Conservation (phyloP, 2,888 invertebrate genomes). For the Corythucha ciliata region DNA sequence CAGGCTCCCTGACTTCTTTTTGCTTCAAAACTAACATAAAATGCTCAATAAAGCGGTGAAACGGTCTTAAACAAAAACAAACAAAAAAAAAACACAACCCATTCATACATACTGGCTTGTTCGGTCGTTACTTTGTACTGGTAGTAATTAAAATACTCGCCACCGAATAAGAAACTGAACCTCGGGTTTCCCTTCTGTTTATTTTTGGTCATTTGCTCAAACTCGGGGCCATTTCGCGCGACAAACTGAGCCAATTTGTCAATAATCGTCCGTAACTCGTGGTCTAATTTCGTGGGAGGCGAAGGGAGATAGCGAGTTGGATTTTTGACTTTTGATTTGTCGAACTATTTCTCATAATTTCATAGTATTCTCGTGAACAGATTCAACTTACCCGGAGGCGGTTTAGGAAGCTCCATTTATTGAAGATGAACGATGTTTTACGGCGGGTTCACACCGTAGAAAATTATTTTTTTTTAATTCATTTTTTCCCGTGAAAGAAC, state of each 20-base stretch:
- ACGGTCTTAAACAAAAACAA: neutral
- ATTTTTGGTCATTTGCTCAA: conserved; percentile 97
- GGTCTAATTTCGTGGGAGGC: conserved; percentile 57
- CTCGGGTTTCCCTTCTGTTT: conserved; percentile 97
- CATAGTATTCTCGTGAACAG: neutral
- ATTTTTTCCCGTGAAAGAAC: too few relatives aligned
- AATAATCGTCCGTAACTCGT: conserved; percentile 91
- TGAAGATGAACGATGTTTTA: too few relatives aligned
- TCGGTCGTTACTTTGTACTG: conserved; percentile 92
- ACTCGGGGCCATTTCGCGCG: conserved; percentile 97
- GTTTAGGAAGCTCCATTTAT: conserved; percentile 30
- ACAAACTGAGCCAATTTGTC: conserved; percentile 99
- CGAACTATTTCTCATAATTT: neutral
- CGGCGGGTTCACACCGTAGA: too few relatives aligned
- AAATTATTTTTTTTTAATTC: too few relatives aligned
- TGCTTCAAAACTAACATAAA: neutral
- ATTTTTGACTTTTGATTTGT: neutral
- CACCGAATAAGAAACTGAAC: conserved; percentile 94
- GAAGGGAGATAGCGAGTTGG: neutral
- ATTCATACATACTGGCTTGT: conserved; percentile 62
- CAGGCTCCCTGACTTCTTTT: too few relatives aligned
- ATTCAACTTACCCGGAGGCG: conserved; percentile 28
- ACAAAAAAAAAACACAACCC: neutral
- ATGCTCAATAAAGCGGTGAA: neutral
- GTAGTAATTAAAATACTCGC: conserved; percentile 92